Evolutionary conservation across 2,113 vertebrate species (phyloP).

Genomic region (Pelusios castaneus): DNA sequence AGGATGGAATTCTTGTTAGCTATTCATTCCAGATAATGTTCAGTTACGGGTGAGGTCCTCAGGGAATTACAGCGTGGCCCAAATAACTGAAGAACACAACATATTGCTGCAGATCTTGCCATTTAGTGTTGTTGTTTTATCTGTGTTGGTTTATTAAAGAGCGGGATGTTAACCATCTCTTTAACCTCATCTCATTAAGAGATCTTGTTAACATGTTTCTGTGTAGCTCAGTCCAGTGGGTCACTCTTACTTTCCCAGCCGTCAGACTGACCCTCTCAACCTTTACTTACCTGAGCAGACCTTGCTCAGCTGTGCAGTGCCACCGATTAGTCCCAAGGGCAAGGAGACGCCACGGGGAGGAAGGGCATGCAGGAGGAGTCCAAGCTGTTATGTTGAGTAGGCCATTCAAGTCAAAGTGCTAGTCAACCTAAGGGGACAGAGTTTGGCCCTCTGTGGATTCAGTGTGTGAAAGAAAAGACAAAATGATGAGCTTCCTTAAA

Average conservation of each 20-base stretch:
- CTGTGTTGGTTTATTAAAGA: slow-evolving; percentile 22
- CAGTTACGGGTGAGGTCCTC: slow-evolving; percentile 19
- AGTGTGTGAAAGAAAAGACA: background rate
- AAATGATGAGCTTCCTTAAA: background rate
- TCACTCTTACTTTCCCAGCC: background rate
- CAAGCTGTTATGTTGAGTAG: background rate
- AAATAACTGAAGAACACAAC: background rate
- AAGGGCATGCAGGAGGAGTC: background rate
- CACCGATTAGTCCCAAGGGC: background rate
- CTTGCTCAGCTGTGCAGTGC: rapidly evolving
- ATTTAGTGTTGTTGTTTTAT: slow-evolving; percentile 58
- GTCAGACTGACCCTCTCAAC: background rate
- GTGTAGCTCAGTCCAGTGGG: background rate
- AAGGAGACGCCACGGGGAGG: background rate
- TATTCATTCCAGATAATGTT: slow-evolving; percentile 56
- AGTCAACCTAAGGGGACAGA: background rate
- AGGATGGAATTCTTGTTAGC: slow-evolving; percentile 59
- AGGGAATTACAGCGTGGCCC: background rate
- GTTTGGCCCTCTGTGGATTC: background rate
- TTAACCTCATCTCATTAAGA: too few relatives aligned
- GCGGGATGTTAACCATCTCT: background rate
- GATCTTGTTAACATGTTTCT: background rate
- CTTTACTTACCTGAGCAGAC: background rate
- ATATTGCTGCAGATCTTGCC: background rate
- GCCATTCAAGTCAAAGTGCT: background rate